These are phyloP conservation scores for Pocillopora verrucosa DNA, from an alignment of 64 coral and sea anemone genomes.

Conservation along the genomic window DNA sequence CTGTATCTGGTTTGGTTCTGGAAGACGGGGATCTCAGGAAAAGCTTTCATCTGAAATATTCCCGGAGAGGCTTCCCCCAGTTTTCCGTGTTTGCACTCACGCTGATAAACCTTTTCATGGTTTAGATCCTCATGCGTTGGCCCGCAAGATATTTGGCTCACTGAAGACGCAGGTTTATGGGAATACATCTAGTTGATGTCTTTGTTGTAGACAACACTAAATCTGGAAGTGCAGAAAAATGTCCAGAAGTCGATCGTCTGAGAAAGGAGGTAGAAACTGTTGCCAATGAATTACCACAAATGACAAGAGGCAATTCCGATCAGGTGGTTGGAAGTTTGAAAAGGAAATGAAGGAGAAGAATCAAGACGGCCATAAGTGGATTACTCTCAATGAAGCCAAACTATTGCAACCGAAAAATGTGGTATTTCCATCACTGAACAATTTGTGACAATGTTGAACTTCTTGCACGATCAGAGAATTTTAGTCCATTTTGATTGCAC, in stretches of 20 bases:
- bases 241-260: not conserved
- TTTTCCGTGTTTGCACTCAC: conserved; percentile 17
- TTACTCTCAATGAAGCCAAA: not conserved
- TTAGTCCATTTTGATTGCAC: not conserved
- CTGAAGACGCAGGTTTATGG: not conserved
- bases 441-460: not conserved
- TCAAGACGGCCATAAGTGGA: not conserved
- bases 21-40: not conserved
- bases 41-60: no score
- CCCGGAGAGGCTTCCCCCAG: not conserved
- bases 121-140: not conserved
- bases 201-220: conserved; percentile 15
- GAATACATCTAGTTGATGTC: not conserved
- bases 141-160: not conserved
- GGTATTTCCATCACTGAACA: not conserved
- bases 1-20: not conserved
- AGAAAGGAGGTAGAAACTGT: not conserved
- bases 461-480: conserved; percentile 4
- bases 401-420: not conserved
- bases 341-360: not conserved
- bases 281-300: not conserved
- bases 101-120: not conserved
- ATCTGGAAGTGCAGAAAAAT: not conserved
- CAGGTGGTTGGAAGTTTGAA: conserved; percentile 23
- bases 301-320: not conserved